Percentiles rank a stretch among this genome's conserved stretches.
phyloP scores from a whole-genome alignment of 2,113 vertebrate species.

The Aegypius monachus region DNA sequence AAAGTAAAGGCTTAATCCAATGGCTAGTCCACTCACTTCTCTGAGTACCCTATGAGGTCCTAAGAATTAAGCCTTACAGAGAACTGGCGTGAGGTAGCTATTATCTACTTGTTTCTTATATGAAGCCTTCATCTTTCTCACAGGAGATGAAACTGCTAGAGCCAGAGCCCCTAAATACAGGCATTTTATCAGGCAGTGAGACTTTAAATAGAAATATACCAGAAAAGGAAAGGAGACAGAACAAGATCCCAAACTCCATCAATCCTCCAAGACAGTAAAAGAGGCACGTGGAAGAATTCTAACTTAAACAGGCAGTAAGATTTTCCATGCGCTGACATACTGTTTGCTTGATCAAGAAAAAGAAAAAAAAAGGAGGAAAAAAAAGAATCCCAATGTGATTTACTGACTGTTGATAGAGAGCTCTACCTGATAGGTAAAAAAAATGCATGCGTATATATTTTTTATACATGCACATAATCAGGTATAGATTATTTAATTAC shows the following conservation, averaged over 20 bases:
- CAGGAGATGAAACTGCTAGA: not conserved
- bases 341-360: not conserved
- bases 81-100: accelerated
- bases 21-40: not conserved
- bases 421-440: not conserved
- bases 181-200: not conserved
- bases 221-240: not conserved
- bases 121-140: not conserved
- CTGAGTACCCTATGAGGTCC: not conserved
- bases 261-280: not conserved
- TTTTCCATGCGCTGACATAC: not conserved
- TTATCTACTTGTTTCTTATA: not conserved
- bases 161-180: not conserved
- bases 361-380: not conserved
- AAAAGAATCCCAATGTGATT: not conserved
- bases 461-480: not conserved
- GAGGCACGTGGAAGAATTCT: not conserved
- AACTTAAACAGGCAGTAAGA: not conserved
- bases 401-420: not conserved
- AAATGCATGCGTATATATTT: not conserved
- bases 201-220: slow-evolving; percentile 9
- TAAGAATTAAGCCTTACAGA: not conserved
- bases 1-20: not conserved
- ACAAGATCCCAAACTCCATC: not conserved
- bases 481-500: not conserved